Conservation (phyloP, 2,797 vertebrate genomes). For the Acrossocheilus fasciatus region DNA sequence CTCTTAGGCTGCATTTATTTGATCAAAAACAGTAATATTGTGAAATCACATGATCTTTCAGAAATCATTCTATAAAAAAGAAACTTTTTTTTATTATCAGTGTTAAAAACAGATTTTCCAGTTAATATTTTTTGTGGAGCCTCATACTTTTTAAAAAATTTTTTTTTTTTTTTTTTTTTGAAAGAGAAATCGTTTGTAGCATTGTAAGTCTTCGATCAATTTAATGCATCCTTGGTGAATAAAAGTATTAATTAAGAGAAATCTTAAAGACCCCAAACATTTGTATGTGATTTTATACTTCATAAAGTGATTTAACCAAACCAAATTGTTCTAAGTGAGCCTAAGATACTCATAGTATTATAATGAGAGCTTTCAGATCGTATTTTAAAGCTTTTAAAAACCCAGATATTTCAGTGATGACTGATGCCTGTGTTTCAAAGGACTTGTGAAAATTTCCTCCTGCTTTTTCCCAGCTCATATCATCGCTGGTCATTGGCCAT, state of each 20-base stretch:
- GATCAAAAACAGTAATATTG: neutral
- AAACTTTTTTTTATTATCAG: neutral
- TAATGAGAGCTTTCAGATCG: neutral
- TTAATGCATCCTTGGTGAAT: neutral
- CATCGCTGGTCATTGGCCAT: slow-evolving; percentile 6
- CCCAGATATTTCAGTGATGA: slow-evolving; percentile 15
- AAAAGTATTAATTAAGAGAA: neutral
- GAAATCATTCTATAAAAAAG: neutral
- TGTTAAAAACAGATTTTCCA: neutral
- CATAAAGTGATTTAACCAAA: neutral
- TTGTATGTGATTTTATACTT: neutral
- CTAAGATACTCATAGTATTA: neutral
- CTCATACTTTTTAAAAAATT: neutral
- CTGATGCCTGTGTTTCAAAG: slow-evolving; percentile 3
- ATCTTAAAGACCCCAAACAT: neutral
- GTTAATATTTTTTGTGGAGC: neutral
- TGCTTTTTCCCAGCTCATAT: slow-evolving; percentile 19
- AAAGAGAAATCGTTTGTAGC: neutral
- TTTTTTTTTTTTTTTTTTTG: neutral
- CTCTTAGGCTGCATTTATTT: neutral
- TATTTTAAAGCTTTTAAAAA: slow-evolving; percentile 13
- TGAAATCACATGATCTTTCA: neutral
- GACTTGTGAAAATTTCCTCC: neutral
- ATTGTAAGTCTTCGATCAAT: neutral
- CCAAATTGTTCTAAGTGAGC: neutral